A percentile compares a stretch with the other conserved stretches of the same genome.
phyloP scores from a whole-genome alignment of 35 echinoderm and acorn worm species.

The Diadema setosum region DNA sequence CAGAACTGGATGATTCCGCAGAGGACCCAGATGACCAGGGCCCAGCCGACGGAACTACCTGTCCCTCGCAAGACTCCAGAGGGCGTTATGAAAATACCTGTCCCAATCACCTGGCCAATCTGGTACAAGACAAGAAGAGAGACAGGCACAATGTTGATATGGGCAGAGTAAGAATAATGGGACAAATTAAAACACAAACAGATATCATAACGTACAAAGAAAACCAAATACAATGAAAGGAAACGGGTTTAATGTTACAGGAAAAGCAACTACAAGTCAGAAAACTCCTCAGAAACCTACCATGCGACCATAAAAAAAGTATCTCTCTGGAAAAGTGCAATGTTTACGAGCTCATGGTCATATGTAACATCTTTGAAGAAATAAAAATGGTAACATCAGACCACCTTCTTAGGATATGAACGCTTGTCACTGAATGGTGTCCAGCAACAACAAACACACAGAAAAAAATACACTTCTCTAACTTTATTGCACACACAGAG shows the following conservation, averaged over 20 bases:
- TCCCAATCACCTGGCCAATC: constrained; percentile 74
- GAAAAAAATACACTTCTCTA: not conserved
- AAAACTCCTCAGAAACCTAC: not conserved
- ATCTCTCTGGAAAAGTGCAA: too few relatives aligned
- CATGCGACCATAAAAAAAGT: not conserved
- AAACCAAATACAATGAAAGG: not conserved
- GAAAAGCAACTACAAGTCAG: not conserved
- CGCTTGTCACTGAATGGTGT: not conserved
- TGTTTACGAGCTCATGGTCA: too few relatives aligned
- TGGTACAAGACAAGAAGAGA: not conserved
- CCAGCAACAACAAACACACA: not conserved
- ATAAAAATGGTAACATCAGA: not conserved
- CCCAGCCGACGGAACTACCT: constrained; percentile 65
- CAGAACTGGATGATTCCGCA: constrained; percentile 54
- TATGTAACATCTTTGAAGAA: too few relatives aligned
- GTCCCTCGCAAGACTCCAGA: constrained; percentile 33
- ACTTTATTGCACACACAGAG: not conserved
- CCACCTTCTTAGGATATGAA: not conserved
- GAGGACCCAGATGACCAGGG: constrained; percentile 58
- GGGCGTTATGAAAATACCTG: constrained; percentile 80
- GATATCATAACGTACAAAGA: not conserved
- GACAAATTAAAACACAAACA: not conserved
- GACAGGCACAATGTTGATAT: too few relatives aligned
- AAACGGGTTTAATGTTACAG: not conserved
- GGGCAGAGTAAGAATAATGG: too few relatives aligned